Conservation (phyloP, 2,113 vertebrate species). For the Mormoops blainvillei region DNA sequence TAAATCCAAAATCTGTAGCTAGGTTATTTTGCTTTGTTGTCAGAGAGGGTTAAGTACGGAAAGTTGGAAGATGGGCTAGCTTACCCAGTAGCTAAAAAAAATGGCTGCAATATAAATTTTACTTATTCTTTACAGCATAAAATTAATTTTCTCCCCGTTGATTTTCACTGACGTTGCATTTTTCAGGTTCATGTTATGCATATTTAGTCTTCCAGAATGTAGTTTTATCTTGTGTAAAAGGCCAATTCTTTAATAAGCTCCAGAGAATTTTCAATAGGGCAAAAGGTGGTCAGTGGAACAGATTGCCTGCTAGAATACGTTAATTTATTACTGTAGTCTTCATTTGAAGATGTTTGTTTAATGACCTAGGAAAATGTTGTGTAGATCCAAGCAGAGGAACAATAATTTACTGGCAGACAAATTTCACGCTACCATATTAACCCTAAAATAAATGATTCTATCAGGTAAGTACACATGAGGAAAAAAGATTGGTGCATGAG, state of each 20-base stretch:
- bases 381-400: constrained; percentile 30
- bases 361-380: constrained; percentile 31
- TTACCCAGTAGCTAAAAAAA: neutral
- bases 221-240: constrained; percentile 46
- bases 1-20: neutral
- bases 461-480: neutral
- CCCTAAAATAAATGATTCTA: neutral
- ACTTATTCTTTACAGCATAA: constrained; percentile 24
- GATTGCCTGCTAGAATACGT: neutral
- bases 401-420: constrained; percentile 14
- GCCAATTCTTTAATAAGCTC: constrained; percentile 36
- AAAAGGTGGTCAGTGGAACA: constrained; percentile 61
- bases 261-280: constrained; percentile 29
- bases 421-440: neutral
- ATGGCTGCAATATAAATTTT: neutral
- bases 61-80: neutral
- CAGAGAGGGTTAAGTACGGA: neutral
- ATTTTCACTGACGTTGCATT: constrained; percentile 46
- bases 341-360: constrained; percentile 51
- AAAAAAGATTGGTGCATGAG: neutral
- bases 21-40: neutral
- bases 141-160: neutral
- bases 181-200: constrained; percentile 14
- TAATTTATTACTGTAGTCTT: constrained; percentile 32
- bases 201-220: constrained; percentile 41